Evolutionary conservation across 2,888 invertebrate species (phyloP), one percentile per base, ranked within the genome.

Genomic region (Parnassius glacialis): DNA sequence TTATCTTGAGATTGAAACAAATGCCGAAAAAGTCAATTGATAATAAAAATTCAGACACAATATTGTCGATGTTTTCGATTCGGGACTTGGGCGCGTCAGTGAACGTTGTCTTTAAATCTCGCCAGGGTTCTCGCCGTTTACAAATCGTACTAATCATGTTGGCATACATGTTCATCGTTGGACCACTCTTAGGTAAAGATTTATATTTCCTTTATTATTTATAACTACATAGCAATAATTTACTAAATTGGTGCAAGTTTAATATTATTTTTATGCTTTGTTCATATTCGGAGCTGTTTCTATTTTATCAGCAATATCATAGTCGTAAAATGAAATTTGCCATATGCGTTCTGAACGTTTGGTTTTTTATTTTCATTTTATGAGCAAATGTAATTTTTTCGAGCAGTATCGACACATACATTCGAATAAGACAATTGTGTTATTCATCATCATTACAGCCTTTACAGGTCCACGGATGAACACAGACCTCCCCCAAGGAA

Each of bases 141-240:
- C 90, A 91, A 73, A 84, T 92, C 55, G 76, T 90, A 62, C 71
- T 92, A 58, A 81, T 90, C 57, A 79, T 92, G 80, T 78, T 90
- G 67, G 82, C 90, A 0, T 89, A 91, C 71, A 90, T 92, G 87
- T 79, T 92, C 78, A 85, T 91, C 79, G 90, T 90, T 67, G 92
- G 92, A 85, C 92, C 92, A 52, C 87, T 90, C 54, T 74, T 91
- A 69, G 92, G 92, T 92, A 87, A 64, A 60, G 47, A 57, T 61
- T 50, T 20, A 20, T 20, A 59, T 55, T 50, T 25, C 52, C 50
- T 44, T 42, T 16, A n/a, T 41, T 34, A 12, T 13, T 9, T 51
- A 25, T 2, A 20, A 20, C 20, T 20, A 20, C 20, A 20, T 20
- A 20, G 20, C 20, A 20, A 20, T 20, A 11, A 11, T 42, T 51